Evolutionary conservation across 2,113 vertebrate species (phyloP), one percentile per base, ranked within the genome.

Genomic region (Typhlomys cinereus): DNA sequence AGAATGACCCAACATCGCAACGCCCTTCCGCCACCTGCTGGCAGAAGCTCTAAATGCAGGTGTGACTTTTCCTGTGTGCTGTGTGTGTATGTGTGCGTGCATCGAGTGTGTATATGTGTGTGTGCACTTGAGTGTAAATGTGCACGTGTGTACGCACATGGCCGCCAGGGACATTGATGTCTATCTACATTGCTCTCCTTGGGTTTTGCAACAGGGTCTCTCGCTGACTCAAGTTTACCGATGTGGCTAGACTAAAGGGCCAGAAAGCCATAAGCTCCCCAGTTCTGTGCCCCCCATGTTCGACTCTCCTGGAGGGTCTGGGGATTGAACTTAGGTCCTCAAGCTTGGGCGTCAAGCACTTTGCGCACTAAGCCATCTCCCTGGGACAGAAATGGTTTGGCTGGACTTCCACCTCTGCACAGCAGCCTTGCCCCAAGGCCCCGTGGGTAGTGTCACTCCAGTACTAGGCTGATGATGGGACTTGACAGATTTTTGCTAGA

Each of bases 21-120:
- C 9, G 7, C 1, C 61, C 44, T 48, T 82, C 52, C 59, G 67
- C 95, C 95, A 94, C 89, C 96, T 88, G 39, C 92, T 67, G 95
- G 78, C 44, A 81, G 87, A 79, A 61, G 7, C 83, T 67, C 11
- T 41, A 9, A 82, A 46, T 15, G 46, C 50, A 96, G 41, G 4
- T 4, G 23, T 27, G 39, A 25, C 39, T 94, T 81, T n/a, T n/a
- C n/a, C n/a, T n/a, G n/a, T n/a, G n/a, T n/a, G n/a, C n/a, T 78
- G 76, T 48, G 39, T 54, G 74, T 54, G 73, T 52, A 48, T 52
- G 48, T 52, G 31, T 52, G 46, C 29, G 52, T 41, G n/a, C n/a
- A n/a, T n/a, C n/a, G n/a, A n/a, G 23, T 29, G 23, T 57, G 14
- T 59, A n/a, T 75, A 48, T 52, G 73, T 6, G 34, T 2, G 14